Conservation (phyloP, 2,113 vertebrate species). For the Saimiri boliviensis region DNA sequence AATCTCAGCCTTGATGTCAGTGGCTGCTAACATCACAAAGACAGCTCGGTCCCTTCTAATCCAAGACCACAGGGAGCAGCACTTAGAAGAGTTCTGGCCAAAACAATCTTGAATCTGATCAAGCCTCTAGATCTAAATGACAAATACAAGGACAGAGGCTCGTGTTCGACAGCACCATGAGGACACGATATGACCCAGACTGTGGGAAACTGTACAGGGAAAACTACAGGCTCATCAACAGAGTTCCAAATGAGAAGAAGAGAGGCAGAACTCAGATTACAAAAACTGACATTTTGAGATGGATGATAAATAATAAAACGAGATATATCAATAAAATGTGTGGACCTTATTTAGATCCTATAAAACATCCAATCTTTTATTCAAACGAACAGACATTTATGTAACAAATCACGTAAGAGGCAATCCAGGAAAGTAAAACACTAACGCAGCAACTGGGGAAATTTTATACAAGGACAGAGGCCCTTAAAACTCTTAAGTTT, state of each 20-base stretch:
- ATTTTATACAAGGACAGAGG: neutral
- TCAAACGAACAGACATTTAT: neutral
- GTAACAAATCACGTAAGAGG: neutral
- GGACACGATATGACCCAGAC: neutral
- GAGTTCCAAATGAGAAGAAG: neutral
- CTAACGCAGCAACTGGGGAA: neutral
- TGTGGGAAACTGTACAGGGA: neutral
- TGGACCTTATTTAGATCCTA: neutral
- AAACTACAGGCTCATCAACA: neutral
- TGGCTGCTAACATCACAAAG: neutral
- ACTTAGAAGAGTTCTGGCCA: neutral
- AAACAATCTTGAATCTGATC: neutral
- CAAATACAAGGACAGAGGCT: neutral
- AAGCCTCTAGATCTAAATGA: neutral
- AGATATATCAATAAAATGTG: neutral
- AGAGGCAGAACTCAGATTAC: neutral
- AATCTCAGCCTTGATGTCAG: neutral
- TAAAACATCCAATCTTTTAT: neutral
- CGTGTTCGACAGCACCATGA: neutral
- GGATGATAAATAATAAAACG: neutral
- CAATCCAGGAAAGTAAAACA: neutral
- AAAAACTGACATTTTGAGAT: neutral
- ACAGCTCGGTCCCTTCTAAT: neutral
- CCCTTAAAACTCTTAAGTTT: neutral
- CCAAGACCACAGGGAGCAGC: neutral